Evolutionary conservation across 2,113 vertebrate genomes (phyloP).

Genomic region (Crotalus tigris): DNA sequence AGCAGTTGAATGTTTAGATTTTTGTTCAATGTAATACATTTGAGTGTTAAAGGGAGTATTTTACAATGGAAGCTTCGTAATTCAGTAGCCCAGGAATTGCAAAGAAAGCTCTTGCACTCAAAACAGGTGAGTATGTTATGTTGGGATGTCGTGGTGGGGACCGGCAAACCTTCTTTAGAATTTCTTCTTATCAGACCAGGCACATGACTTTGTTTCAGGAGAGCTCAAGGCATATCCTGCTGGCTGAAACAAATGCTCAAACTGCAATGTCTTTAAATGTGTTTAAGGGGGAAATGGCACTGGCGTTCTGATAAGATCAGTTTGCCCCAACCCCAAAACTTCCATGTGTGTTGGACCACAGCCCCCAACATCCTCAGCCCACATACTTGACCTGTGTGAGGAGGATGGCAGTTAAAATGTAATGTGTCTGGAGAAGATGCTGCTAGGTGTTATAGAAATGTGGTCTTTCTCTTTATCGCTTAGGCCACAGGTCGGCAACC

Average conservation of each 20-base stretch:
- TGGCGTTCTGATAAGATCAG: neutral
- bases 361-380: neutral
- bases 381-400: neutral
- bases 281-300: neutral
- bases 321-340: neutral
- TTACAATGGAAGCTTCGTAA: neutral
- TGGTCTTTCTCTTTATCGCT: neutral
- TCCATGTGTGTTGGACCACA: neutral
- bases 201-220: slow-evolving; percentile 1
- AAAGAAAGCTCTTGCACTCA: neutral
- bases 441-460: neutral
- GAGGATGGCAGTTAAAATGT: neutral
- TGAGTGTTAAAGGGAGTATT: neutral
- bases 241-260: neutral
- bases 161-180: neutral
- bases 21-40: neutral
- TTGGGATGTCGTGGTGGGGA: neutral
- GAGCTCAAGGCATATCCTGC: neutral
- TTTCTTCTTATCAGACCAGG: neutral
- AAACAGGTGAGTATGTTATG: neutral
- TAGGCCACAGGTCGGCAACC: no score
- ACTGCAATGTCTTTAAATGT: neutral
- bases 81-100: neutral
- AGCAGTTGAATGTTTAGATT: neutral
- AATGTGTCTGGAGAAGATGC: neutral